phyloP scores from a whole-genome alignment of 2,113 vertebrate genomes.

The Osmerus eperlanus region DNA sequence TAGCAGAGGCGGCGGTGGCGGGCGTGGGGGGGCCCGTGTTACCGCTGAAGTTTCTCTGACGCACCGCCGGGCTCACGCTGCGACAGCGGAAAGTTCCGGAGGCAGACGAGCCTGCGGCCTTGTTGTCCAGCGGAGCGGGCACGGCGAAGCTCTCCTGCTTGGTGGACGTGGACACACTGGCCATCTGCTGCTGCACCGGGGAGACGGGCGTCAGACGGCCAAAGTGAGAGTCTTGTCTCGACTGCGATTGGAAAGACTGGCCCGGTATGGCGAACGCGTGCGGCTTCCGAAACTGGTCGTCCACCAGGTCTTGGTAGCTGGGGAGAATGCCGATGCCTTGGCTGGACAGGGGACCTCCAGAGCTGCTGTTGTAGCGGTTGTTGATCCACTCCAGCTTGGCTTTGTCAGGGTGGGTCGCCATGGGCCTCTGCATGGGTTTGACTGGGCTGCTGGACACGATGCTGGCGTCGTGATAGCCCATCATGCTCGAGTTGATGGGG shows the following conservation, averaged over 20 bases:
- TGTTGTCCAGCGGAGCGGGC: constrained; percentile 92
- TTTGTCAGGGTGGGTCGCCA: constrained; percentile 96
- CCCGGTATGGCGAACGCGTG: constrained; percentile 94
- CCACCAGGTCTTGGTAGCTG: constrained; percentile 90
- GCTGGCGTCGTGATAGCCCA: constrained; percentile 89
- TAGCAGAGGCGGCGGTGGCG: constrained; percentile 65
- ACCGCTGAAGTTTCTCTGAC: constrained; percentile 90
- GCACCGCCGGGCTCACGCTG: constrained; percentile 94
- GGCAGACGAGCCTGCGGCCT: constrained; percentile 69
- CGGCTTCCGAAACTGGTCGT: constrained; percentile 95
- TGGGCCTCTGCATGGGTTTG: constrained; percentile 97
- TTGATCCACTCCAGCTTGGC: constrained; percentile 98
- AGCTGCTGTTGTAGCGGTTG: constrained; percentile 79
- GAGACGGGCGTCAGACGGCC: constrained; percentile 94
- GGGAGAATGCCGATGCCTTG: constrained; percentile 82
- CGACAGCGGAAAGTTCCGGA: constrained; percentile 84
- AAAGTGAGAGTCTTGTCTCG: constrained; percentile 82
- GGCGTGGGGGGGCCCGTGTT: constrained; percentile 80
- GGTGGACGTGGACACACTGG: constrained; percentile 73
- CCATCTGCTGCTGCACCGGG: constrained; percentile 89
- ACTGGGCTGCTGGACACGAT: constrained; percentile 92
- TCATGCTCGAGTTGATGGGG: constrained; percentile 91
- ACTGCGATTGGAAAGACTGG: constrained; percentile 88
- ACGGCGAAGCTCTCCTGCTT: constrained; percentile 97
- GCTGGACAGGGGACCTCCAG: constrained; percentile 82